These are phyloP conservation scores for Cosmopolites sordidus DNA, from an alignment of 2,888 invertebrate genomes.

Conservation along the genomic window DNA sequence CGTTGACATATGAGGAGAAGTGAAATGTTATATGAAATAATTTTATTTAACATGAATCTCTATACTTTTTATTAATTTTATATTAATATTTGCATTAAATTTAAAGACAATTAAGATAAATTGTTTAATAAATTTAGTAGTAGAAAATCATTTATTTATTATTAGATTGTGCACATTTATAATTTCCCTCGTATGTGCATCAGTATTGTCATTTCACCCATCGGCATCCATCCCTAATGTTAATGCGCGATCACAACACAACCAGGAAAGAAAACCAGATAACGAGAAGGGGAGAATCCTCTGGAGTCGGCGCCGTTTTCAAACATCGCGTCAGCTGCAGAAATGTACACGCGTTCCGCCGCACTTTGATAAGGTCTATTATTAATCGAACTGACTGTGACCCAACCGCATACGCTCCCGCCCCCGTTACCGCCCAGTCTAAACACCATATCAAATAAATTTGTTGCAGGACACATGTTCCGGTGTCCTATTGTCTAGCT, in stretches of 20 bases:
- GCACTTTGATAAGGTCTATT: slow-evolving; percentile 17
- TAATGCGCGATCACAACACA: neutral
- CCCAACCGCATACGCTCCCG: neutral
- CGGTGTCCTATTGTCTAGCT: slow-evolving; percentile 9
- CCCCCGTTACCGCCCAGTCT: slow-evolving; percentile 14
- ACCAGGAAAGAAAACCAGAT: slow-evolving; percentile 1
- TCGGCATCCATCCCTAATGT: no score
- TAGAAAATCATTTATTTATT: no score
- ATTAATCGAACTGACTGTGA: slow-evolving; percentile 1
- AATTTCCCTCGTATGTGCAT: no score
- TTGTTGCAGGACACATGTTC: slow-evolving; percentile 21
- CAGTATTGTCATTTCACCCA: no score
- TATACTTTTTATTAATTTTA: no score
- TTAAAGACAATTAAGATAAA: no score
- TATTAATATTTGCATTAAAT: no score
- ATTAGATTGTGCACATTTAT: no score
- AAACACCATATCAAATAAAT: slow-evolving; percentile 9
- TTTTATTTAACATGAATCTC: no score
- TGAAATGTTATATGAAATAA: no score
- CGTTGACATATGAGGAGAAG: no score
- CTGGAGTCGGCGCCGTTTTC: slow-evolving; percentile 8
- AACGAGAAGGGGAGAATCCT: slow-evolving; percentile 8
- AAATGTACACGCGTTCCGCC: slow-evolving; percentile 18
- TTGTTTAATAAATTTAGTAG: no score
- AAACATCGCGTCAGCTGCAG: slow-evolving; percentile 20